Evolutionary conservation across 2,888 invertebrate genomes (phyloP).

Genomic region (Apamea crenata): DNA sequence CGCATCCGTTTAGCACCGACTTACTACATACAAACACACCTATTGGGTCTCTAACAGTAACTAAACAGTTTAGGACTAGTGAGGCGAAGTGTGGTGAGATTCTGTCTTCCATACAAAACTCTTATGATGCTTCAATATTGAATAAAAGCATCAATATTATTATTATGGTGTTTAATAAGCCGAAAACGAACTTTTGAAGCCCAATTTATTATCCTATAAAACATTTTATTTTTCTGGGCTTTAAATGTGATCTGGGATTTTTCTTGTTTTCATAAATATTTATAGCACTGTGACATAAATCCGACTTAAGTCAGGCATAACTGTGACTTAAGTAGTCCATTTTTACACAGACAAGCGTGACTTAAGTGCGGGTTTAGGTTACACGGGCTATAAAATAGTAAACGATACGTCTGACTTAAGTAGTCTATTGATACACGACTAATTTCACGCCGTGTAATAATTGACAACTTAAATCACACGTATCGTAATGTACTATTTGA

Average conservation of each 20-base stretch:
- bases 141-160: neutral
- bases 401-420: neutral
- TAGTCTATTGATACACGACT: too few species aligned
- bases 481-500: neutral
- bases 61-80: constrained; percentile 61
- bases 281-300: neutral
- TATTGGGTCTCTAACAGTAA: constrained; percentile 29
- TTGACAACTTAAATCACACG: neutral
- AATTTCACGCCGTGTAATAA: neutral
- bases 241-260: neutral
- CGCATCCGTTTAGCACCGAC: constrained; percentile 75
- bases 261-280: neutral
- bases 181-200: neutral
- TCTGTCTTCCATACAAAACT: constrained; percentile 40
- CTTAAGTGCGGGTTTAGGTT: too few species aligned
- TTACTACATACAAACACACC: constrained; percentile 66
- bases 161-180: neutral
- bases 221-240: neutral
- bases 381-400: neutral
- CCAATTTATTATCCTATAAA: neutral
- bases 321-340: neutral
- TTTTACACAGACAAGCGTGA: too few species aligned
- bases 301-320: neutral
- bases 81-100: constrained; percentile 39
- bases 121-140: constrained; percentile 1